Evolutionary conservation across 2,113 vertebrate species (phyloP).

Genomic region (Numenius arquata): DNA sequence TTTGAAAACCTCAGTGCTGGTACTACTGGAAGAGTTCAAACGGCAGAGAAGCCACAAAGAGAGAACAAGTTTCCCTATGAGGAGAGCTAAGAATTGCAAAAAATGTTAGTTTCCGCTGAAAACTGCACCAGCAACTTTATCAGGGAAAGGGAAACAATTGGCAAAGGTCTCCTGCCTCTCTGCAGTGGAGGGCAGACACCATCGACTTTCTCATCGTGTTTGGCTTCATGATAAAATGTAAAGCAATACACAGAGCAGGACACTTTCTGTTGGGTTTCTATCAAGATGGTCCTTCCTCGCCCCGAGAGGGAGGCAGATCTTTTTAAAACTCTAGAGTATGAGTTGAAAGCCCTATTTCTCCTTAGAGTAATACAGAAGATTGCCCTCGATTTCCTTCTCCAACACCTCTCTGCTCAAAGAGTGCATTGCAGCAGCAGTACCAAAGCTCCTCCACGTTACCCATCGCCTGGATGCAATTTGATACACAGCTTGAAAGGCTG

Average conservation of each 20-base stretch:
- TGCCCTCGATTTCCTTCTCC: background rate
- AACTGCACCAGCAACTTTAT: background rate
- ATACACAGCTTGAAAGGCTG: background rate
- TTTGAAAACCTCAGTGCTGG: background rate
- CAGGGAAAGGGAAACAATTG: background rate
- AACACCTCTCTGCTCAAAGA: background rate
- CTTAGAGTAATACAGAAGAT: background rate
- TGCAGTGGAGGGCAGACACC: background rate
- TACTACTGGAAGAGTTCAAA: background rate
- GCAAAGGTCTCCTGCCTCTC: background rate
- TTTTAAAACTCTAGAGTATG: background rate
- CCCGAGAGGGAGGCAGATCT: background rate
- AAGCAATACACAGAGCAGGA: background rate
- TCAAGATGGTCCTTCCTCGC: background rate
- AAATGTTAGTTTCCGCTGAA: background rate
- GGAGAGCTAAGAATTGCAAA: background rate
- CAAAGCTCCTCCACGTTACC: background rate
- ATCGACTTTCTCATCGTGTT: background rate
- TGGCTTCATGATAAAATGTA: background rate
- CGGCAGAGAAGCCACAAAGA: background rate
- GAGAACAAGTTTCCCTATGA: background rate
- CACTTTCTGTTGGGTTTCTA: background rate
- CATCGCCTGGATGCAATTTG: background rate
- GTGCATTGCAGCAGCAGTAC: background rate
- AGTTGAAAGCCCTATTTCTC: background rate